Conservation (phyloP, 2,888 invertebrate species). For the Latrodectus hesperus region DNA sequence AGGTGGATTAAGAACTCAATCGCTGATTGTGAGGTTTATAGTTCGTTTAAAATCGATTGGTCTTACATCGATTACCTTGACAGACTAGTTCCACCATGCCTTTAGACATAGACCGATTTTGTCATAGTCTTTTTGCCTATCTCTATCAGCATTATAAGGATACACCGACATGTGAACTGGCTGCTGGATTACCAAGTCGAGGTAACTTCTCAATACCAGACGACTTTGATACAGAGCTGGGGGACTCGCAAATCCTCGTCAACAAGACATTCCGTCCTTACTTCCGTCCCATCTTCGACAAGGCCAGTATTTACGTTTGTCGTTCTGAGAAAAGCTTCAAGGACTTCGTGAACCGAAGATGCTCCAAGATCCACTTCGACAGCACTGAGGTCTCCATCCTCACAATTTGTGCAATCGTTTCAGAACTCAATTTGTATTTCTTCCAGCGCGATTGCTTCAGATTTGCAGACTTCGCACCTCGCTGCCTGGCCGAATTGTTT, state of each 20-base stretch:
- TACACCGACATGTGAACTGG: background rate
- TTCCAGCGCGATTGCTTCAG: background rate
- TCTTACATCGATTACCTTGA: too few species aligned
- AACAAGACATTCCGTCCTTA: background rate
- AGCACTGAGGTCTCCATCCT: background rate
- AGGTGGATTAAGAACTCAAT: too few species aligned
- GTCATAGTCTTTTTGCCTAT: background rate
- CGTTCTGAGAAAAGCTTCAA: background rate
- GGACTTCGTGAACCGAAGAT: background rate
- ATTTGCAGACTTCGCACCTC: background rate
- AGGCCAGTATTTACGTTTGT: background rate
- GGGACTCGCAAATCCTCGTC: background rate
- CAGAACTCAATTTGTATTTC: background rate
- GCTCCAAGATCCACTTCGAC: background rate
- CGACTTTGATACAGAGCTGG: background rate
- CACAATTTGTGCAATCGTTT: background rate
- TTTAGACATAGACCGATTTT: background rate
- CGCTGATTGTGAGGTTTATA: too few species aligned
- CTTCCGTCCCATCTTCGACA: background rate
- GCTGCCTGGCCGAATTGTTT: background rate
- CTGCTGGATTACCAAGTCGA: background rate
- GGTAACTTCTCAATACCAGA: background rate
- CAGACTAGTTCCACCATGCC: background rate
- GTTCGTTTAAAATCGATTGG: too few species aligned
- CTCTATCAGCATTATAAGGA: background rate